A percentile compares a stretch with the other conserved stretches of the same genome.
Evolutionary conservation across 2,797 vertebrate species (phyloP).

Genomic region (Loris lydekkerianus): DNA sequence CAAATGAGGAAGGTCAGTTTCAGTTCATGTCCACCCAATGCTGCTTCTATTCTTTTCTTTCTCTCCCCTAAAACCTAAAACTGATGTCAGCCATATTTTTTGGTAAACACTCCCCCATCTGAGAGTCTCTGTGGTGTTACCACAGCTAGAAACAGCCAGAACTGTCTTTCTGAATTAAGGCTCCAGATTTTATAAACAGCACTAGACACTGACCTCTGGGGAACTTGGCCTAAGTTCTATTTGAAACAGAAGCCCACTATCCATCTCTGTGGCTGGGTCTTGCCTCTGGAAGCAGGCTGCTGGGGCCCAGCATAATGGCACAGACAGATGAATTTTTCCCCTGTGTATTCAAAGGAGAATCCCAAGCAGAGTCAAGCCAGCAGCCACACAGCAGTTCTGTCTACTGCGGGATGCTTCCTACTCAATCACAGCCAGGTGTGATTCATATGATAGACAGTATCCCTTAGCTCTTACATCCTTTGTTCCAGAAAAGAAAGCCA

Average conservation of each 20-base stretch:
- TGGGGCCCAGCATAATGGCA: not conserved
- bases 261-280: not conserved
- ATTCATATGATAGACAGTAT: not conserved
- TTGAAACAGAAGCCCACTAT: not conserved
- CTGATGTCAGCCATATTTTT: not conserved
- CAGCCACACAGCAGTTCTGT: not conserved
- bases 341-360: not conserved
- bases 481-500: not conserved
- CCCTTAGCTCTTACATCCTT: not conserved
- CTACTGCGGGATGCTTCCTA: not conserved
- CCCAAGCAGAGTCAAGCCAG: not conserved
- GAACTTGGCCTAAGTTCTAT: not conserved
- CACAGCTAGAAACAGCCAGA: not conserved
- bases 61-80: not conserved
- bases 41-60: not conserved
- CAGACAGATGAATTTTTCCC: not conserved
- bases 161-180: not conserved
- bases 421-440: not conserved
- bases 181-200: not conserved
- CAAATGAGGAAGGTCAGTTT: not conserved
- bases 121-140: not conserved
- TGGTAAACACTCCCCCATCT: not conserved
- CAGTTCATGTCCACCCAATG: not conserved
- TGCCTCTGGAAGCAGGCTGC: not conserved
- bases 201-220: not conserved